Evolutionary conservation across 92 coral and sea anemone genomes (phyloP), one percentile per base, ranked within the genome.

Genomic region (Porites evermanni): DNA sequence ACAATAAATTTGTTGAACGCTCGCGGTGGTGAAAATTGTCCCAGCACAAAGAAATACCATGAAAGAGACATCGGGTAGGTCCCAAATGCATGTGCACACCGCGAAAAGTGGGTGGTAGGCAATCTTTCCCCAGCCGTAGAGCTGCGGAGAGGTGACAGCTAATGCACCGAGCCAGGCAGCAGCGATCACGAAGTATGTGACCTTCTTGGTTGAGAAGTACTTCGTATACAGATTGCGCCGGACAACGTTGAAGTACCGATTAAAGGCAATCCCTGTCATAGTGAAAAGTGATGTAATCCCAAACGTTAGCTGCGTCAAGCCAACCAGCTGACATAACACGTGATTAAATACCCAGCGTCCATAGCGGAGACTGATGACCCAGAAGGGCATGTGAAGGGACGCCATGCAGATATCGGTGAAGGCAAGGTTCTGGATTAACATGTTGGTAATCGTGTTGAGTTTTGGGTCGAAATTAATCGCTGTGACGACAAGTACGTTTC

Each of bases 51-150:
- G 75, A 64, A 92, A 74, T 70, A 94, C 79, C 8, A 87, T 88
- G 88, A 83, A 94, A 3, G 98, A 92, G 70, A 94, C 79, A 38
- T 90, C 85, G 16, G 91, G 78, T 13, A 90, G 84, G 53, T 92
- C 83, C 93, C 95, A 94, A 26, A 91, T 86, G 74, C 93, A 81
- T 4, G 91, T 88, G 74, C 98, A 94, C 70, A 80, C 93, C 2
- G 87, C 47, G 60, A 94, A 94, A 52, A 78, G 82, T 2, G 24
- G 52, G 29, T 93, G 93, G 67, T 92, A 94, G 44, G 54, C 87
- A 67, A 92, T 89, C 82, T 77, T 79, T n/a, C 97, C 97, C 97
- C 97, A 94, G 56, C 98, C 98, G 85, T 94, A 90, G 44, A 94
- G 89, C 54, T 94, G 95, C 19, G 95, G 95, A n/a, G 90, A 83